Conservation (phyloP, 2,888 invertebrate genomes). For the Caenorhabditis japonica region DNA sequence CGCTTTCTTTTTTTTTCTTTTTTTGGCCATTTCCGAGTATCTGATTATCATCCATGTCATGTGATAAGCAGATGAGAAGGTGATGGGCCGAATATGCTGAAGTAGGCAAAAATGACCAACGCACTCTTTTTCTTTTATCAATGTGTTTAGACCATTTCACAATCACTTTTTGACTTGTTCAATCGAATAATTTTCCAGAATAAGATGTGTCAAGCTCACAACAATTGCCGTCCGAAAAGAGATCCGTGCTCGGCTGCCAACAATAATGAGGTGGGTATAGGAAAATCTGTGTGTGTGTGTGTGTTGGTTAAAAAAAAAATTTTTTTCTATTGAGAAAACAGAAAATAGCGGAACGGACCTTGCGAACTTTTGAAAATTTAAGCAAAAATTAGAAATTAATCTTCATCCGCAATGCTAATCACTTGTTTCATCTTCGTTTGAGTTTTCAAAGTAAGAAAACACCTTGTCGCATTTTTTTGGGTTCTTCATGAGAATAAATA, state of each 20-base stretch:
- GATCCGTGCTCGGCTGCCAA: slow-evolving; percentile 64
- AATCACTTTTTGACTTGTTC: slow-evolving; percentile 3
- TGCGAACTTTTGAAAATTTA: no score
- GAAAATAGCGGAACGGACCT: no score
- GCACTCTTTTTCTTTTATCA: slow-evolving; percentile 16
- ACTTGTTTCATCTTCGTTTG: no score
- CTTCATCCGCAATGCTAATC: no score
- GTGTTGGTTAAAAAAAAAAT: no score
- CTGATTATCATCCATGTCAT: no score
- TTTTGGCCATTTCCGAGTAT: slow-evolving; percentile 1
- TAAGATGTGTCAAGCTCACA: slow-evolving; percentile 30
- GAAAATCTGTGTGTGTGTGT: neutral
- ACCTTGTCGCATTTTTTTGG: no score
- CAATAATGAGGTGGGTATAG: slow-evolving; percentile 36
- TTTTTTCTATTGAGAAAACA: no score
- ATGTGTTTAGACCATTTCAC: slow-evolving; percentile 34
- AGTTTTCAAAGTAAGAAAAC: no score
- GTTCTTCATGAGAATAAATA: no score
- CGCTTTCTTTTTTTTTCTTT: slow-evolving; percentile 4
- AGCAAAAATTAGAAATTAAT: no score
- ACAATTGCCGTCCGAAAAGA: slow-evolving; percentile 27
- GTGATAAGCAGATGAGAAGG: slow-evolving; percentile 21
- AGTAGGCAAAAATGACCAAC: slow-evolving; percentile 38
- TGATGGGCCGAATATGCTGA: slow-evolving; percentile 27
- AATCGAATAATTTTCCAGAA: neutral